A percentile compares a stretch with the other conserved stretches of the same genome.
phyloP scores from a whole-genome alignment of 2,888 invertebrate genomes.

The Parnassius apollo region DNA sequence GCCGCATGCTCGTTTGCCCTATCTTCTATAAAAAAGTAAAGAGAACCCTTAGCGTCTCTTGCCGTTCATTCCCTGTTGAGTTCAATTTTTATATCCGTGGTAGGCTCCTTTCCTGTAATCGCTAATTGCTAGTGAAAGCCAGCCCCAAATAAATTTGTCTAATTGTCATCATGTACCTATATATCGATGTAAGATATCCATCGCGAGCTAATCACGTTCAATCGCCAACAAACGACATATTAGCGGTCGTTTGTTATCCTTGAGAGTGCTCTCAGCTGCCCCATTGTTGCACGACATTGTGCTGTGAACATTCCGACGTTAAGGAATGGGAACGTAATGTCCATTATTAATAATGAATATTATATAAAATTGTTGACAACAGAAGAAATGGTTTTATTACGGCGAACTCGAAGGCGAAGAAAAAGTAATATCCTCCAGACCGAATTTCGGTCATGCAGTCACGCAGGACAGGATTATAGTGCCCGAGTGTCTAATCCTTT shows the following conservation, averaged over 20 bases:
- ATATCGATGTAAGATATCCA: constrained; percentile 56
- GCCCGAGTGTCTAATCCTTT: too few species aligned
- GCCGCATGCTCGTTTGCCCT: too few species aligned
- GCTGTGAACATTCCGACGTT: neutral
- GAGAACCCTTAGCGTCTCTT: too few species aligned
- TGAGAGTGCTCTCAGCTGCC: constrained; percentile 51
- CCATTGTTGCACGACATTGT: constrained; percentile 47
- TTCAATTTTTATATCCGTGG: too few species aligned
- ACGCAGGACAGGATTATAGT: too few species aligned
- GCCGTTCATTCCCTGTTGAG: too few species aligned
- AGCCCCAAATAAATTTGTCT: constrained; percentile 62
- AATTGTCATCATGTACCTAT: constrained; percentile 52
- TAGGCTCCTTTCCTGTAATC: neutral
- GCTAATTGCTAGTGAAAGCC: constrained; percentile 27
- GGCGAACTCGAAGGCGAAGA: too few species aligned
- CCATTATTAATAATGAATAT: neutral
- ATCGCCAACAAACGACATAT: constrained; percentile 56
- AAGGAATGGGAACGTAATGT: constrained; percentile 10
- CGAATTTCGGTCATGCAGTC: too few species aligned
- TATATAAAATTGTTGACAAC: too few species aligned
- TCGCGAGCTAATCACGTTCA: constrained; percentile 45
- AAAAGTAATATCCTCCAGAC: too few species aligned
- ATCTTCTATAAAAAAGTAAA: too few species aligned
- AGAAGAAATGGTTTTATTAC: too few species aligned
- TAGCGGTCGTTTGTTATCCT: constrained; percentile 57